Base-by-base conservation (phyloP, 2,888 invertebrate species). In the Chouioia cunea region DNA sequence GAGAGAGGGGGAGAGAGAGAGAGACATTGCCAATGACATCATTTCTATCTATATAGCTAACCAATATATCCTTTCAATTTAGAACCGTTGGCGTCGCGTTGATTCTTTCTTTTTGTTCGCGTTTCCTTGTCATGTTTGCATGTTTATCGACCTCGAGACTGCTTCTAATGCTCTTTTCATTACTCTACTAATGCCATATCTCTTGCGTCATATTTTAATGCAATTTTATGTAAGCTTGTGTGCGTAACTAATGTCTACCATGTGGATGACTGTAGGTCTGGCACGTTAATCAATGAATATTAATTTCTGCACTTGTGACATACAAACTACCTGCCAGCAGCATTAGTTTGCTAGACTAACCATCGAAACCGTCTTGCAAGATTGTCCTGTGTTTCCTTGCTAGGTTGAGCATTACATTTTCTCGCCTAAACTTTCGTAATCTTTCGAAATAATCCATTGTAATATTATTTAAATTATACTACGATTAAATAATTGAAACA, bases 11-110 rank as follows among this genome's bases (percentile, higher is more conserved):
- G 12, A 3, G 4, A 36, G 6, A 6, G 6, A 71, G 16, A 15
- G 70, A 71, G 75, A 79, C 78, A 80, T 81, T 76, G 80, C 76
- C 77, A 79, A 81, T 84, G 84, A 84, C 83, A 83, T 85, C 84
- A 84, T 82, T 80, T 76, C 79, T 79, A 81, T 78, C 78, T 80
- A 80, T 78, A 79, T 65, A 20, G 60, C 62, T 50, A 36, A 20
- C 60, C n/a, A 16, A 27, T 15, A 52, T 52, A 46, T 58, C 63
- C 56, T 69, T 68, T 68, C 62, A 36, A 60, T 69, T 69, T 68
- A 47, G 44, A 44, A 36, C 22, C 36, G n/a, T n/a, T n/a, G n/a
- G n/a, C n/a, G n/a, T 23, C 44, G 12, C 16, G 12, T 22, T 23
- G n/a, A n/a, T 27, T 52, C 10, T 56, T 18, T 10, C 8, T 48